These are phyloP conservation scores for Syngnathoides biaculeatus DNA, from an alignment of 2,113 vertebrate species.

Conservation along the genomic window DNA sequence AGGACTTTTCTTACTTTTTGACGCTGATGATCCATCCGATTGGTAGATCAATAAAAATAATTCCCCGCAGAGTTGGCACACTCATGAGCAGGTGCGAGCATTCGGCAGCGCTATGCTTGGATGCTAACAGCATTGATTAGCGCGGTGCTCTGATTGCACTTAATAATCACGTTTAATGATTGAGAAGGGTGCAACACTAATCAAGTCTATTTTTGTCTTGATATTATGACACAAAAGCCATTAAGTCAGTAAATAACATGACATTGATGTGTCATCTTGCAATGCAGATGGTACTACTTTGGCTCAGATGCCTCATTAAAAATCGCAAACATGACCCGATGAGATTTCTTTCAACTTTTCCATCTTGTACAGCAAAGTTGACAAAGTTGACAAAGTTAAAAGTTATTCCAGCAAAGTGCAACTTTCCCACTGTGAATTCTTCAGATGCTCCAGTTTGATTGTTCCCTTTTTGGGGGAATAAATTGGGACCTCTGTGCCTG, in stretches of 20 bases:
- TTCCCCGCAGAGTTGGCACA: neutral
- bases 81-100: neutral
- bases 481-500: neutral
- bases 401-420: conserved; percentile 2
- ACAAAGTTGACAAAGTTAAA: neutral
- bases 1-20: neutral
- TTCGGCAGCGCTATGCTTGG: neutral
- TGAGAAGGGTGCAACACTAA: neutral
- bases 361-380: neutral
- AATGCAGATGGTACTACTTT: neutral
- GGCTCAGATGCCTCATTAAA: neutral
- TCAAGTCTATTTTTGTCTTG: neutral
- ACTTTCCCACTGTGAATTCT: neutral
- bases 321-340: neutral
- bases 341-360: neutral
- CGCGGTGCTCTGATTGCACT: neutral
- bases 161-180: neutral
- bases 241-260: neutral
- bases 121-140: neutral
- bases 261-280: neutral
- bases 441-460: neutral
- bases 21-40: neutral
- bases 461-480: conserved; percentile 2
- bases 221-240: neutral
- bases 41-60: neutral